A percentile compares a stretch with the other conserved stretches of the same genome.
Conservation (phyloP, 2,797 vertebrate genomes). For the Liparis tanakae region DNA sequence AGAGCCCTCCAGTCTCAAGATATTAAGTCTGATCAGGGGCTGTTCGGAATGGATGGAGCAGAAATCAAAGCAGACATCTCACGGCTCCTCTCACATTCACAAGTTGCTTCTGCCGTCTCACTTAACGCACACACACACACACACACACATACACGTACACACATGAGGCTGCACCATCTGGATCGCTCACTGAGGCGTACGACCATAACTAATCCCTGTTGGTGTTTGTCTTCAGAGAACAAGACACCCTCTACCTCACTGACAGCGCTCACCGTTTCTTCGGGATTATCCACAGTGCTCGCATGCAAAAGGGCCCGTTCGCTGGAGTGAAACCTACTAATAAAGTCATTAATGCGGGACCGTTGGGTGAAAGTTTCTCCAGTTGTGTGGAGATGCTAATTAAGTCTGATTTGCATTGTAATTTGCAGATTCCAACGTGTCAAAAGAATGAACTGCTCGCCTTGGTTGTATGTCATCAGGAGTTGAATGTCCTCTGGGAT, state of each 20-base stretch:
- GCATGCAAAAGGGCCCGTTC: constrained; percentile 7
- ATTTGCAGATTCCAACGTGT: background rate
- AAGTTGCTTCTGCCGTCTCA: constrained; percentile 20
- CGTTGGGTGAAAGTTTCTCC: background rate
- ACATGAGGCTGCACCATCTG: constrained; percentile 53
- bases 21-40: constrained; percentile 22
- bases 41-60: background rate
- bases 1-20: constrained; percentile 29
- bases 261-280: constrained; percentile 44
- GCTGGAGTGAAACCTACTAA: constrained; percentile 18
- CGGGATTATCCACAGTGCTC: constrained; percentile 30
- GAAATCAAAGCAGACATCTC: constrained; percentile 13
- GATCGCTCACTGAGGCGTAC: constrained; percentile 46
- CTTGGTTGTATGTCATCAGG: background rate
- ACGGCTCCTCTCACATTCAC: constrained; percentile 11
- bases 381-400: constrained; percentile 17
- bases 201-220: constrained; percentile 53
- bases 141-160: background rate
- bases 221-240: constrained; percentile 56
- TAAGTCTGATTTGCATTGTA: background rate
- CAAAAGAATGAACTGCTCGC: background rate
- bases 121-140: background rate
- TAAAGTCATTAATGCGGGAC: constrained; percentile 16
- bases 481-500: background rate
- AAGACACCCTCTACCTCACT: constrained; percentile 39